Base-by-base conservation (phyloP, 2,797 vertebrate genomes). In the Xerus rutilus region DNA sequence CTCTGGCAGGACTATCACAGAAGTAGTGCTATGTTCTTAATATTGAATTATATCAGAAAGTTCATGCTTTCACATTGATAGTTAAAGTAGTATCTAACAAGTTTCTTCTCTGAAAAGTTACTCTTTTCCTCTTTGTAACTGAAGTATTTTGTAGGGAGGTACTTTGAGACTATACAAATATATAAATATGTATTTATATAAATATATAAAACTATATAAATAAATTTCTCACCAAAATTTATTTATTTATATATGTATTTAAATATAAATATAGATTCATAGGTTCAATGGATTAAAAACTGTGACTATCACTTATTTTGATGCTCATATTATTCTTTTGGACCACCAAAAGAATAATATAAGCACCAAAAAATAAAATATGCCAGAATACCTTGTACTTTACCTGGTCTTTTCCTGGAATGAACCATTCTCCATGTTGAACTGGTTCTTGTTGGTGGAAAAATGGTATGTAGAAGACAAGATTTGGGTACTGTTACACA, bases 251-350 rank as follows among this genome's bases (percentile, higher is more conserved):
- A 59, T 15, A 76, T 39, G 39, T 65, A 72, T 87, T 91, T 86
- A 82, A 54, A 54, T 87, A 76, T 79, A 45, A 73, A 11, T 78
- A 32, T 62, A 78, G 28, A 72, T 12, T 84, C 35, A 54, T 25
- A 64, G 17, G 17, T 74, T 64, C 47, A 77, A 4, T 70, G 43
- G 17, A 70, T 92, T 77, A 77, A 87, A 77, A 92, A 83, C 43
- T 69, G 21, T 88, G 49, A 62, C 28, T 88, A 0, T 92, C 30
- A 78, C 83, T 91, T 96, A 54, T 96, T 87, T 93, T 35, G 4
- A 49, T 89, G 13, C 47, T 91, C 77, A 72, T 18, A 70, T 83
- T 72, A 64, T 39, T 74, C 6, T 87, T 93, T 87, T 96, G 64
- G 4, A 32, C 39, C 39, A 39, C 39, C 39, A 39, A 39, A 39